Percentiles rank a stretch among this genome's conserved stretches.
Conservation (phyloP, 2,888 invertebrate species). For the Phyto melanocephala region DNA sequence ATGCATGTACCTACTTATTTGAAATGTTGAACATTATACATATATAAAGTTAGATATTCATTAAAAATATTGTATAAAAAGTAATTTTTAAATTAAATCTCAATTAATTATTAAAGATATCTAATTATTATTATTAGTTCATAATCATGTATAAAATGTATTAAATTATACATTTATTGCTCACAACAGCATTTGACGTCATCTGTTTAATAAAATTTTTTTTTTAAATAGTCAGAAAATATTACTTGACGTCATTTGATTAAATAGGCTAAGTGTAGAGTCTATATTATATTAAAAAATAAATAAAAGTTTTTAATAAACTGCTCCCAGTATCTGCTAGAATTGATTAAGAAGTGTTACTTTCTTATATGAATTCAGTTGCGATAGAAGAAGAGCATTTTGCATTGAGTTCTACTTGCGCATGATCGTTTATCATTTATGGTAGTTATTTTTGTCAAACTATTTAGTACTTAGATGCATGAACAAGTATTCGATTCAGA, state of each 20-base stretch:
- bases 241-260: slow-evolving; percentile 59
- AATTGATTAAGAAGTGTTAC: slow-evolving; percentile 31
- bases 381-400: no score
- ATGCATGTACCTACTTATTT: no score
- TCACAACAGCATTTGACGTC: slow-evolving; percentile 49
- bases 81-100: no score
- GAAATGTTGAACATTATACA: no score
- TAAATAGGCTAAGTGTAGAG: slow-evolving; percentile 16
- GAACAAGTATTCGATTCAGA: background rate
- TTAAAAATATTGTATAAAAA: no score
- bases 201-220: slow-evolving; percentile 18
- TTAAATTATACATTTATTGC: slow-evolving; percentile 41
- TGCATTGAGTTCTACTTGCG: background rate
- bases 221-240: background rate
- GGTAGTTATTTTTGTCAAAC: background rate
- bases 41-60: no score
- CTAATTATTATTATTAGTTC: no score
- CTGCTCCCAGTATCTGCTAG: slow-evolving; percentile 43
- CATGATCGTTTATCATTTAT: slow-evolving; percentile 29
- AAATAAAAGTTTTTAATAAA: background rate
- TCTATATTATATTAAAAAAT: background rate
- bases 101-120: no score
- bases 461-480: background rate
- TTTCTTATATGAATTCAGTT: no score
- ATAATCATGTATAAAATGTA: background rate